Base-by-base conservation (phyloP, 2,113 vertebrate species). In the Ictidomys tridecemlineatus region DNA sequence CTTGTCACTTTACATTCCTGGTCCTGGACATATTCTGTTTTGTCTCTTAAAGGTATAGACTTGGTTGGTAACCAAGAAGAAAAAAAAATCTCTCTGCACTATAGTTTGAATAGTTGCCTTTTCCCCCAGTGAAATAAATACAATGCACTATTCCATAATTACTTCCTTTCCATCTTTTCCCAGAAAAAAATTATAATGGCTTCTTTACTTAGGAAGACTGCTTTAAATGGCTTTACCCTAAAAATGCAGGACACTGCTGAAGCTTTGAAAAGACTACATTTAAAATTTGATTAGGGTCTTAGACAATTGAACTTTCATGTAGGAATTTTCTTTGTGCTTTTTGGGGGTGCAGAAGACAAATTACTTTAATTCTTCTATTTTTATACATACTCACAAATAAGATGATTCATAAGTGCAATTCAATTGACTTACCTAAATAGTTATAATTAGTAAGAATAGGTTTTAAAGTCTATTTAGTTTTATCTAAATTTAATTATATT, bases 401-500 rank as follows among this genome's bases (percentile, higher is more conserved):
- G 28, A 42, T 91, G 34, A 9, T 67, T 94, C 3, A 74, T 80
- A 84, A 69, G 13, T 48, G 3, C 45, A 80, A 91, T 87, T 93
- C 61, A 95, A 72, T 80, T 34, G 37, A 92, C 51, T 91, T 93
- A 84, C 58, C 77, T 80, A 70, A 77, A 39, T 45, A 73, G 65
- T 63, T 51, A 70, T 90, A 92, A 91, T 89, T 95, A 90, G 90
- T 84, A 97, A 85, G 28, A 83, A 53, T 73, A 82, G 67, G 13
- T 51, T 93, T 93, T 96, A 69, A 97, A 91, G 79, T 61, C 48
- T 88, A 69, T 56, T 93, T 74, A 69, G 26, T 63, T 93, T 92
- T 94, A 97, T 89, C 11, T 87, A 94, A 96, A 95, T 70, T 56
- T 90, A 90, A 92, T 97, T 92, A 70, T 73, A 30, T 53, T 74